A percentile compares a stretch with the other conserved stretches of the same genome.
Evolutionary conservation across 2,797 vertebrate genomes (phyloP).

Genomic region (Carapus acus): DNA sequence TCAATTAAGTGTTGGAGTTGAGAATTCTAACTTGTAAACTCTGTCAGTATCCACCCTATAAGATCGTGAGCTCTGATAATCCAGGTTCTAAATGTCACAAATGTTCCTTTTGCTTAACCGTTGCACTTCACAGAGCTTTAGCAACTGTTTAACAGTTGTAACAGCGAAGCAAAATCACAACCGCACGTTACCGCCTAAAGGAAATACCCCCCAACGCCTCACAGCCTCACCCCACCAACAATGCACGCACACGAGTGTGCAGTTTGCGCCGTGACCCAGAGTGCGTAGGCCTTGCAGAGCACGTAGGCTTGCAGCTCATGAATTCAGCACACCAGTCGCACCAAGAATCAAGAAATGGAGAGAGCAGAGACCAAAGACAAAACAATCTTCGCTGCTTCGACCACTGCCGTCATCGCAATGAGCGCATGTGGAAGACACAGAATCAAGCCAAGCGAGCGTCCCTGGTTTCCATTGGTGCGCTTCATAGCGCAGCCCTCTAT

Average conservation of each 20-base stretch:
- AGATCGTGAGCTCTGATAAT: neutral
- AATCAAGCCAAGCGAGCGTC: slow-evolving; percentile 21
- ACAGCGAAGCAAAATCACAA: slow-evolving; percentile 11
- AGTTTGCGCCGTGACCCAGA: neutral
- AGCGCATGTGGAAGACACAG: neutral
- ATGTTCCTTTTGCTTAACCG: neutral
- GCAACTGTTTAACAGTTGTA: slow-evolving; percentile 14
- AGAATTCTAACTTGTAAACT: too few species aligned
- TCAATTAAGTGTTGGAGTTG: too few species aligned
- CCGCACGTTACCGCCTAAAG: slow-evolving; percentile 14
- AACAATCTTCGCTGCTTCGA: neutral
- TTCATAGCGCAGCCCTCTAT: slow-evolving; percentile 36
- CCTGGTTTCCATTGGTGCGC: slow-evolving; percentile 14
- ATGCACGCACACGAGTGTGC: too few species aligned
- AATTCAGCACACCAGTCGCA: too few species aligned
- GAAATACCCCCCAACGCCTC: slow-evolving; percentile 9
- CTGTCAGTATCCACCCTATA: too few species aligned
- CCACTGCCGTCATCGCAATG: slow-evolving; percentile 7
- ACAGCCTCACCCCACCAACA: too few species aligned
- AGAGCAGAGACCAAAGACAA: neutral
- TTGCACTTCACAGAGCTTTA: slow-evolving; percentile 3
- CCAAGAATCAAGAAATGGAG: neutral
- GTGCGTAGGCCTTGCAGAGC: too few species aligned
- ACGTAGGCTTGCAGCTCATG: too few species aligned
- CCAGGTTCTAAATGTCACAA: neutral